Conservation (phyloP, 2,797 vertebrate species). For the Austrolebias charrua region DNA sequence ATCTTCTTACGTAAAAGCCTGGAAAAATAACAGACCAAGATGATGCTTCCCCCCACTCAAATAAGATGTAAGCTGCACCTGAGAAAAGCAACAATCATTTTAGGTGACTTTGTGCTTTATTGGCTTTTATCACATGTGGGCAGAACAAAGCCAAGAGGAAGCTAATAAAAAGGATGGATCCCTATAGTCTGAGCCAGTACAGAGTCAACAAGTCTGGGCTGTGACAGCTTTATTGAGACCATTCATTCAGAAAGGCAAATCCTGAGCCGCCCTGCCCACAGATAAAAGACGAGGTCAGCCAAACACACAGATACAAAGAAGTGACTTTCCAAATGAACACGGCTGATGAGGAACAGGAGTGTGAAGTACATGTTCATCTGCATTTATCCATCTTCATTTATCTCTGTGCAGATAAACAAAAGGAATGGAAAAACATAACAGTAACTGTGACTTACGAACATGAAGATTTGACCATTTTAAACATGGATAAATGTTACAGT, state of each 20-base stretch:
- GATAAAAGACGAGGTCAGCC: constrained; percentile 57
- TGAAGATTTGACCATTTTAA: constrained; percentile 35
- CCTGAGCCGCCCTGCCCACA: constrained; percentile 58
- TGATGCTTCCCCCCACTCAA: neutral
- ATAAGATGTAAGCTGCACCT: constrained; percentile 1
- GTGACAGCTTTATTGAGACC: constrained; percentile 67
- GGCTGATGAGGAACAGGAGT: neutral
- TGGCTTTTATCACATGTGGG: constrained; percentile 35
- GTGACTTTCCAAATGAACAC: constrained; percentile 41
- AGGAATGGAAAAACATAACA: neutral
- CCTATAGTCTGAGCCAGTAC: constrained; percentile 50
- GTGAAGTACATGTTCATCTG: constrained; percentile 15
- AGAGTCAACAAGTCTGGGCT: constrained; percentile 61
- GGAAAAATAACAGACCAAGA: neutral
- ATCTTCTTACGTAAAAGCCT: neutral
- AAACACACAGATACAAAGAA: constrained; percentile 52
- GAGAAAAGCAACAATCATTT: constrained; percentile 5
- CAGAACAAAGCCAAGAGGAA: constrained; percentile 39
- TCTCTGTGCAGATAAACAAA: neutral
- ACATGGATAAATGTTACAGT: constrained; percentile 48
- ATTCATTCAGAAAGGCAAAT: constrained; percentile 52
- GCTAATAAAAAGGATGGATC: constrained; percentile 64
- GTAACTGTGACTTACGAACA: constrained; percentile 20
- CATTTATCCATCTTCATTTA: neutral
- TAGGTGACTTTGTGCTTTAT: constrained; percentile 38